A percentile compares a stretch with the other conserved stretches of the same genome.
phyloP scores from a whole-genome alignment of 2,113 vertebrate genomes.

The Callipepla californica region DNA sequence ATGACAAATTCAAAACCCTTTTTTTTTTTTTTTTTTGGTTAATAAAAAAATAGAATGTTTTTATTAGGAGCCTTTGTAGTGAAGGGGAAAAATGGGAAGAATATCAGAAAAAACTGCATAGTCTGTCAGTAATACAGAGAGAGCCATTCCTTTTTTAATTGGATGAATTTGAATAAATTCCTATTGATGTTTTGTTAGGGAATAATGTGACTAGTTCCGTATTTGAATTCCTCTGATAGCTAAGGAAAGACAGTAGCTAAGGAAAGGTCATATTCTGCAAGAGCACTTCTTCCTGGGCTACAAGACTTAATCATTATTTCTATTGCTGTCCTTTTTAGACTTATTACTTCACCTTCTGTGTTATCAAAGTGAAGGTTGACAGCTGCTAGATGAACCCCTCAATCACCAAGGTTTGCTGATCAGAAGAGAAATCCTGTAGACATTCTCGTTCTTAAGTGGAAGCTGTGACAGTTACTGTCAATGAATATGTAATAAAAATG shows the following conservation, averaged over 20 bases:
- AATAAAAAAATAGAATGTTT: background rate
- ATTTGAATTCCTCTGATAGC: background rate
- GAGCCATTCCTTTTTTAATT: background rate
- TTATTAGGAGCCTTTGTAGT: background rate
- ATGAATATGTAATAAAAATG: slow-evolving; percentile 27
- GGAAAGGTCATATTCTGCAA: background rate
- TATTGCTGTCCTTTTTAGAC: background rate
- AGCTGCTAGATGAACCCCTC: background rate
- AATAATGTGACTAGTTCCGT: background rate
- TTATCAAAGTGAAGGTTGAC: background rate
- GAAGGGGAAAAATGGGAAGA: background rate
- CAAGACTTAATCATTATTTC: background rate
- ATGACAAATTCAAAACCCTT: background rate
- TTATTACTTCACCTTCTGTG: background rate
- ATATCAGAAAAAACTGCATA: background rate
- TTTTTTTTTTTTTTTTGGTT: background rate
- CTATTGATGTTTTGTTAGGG: background rate
- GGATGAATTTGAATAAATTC: background rate
- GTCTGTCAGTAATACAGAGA: background rate
- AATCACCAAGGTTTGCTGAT: background rate
- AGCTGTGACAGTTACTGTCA: slow-evolving; percentile 14
- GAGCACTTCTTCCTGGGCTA: background rate
- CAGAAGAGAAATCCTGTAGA: background rate
- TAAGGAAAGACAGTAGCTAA: background rate
- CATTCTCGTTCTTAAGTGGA: background rate